Base-by-base conservation (phyloP, 2,113 vertebrate genomes). In the Megaceryle torquata region DNA sequence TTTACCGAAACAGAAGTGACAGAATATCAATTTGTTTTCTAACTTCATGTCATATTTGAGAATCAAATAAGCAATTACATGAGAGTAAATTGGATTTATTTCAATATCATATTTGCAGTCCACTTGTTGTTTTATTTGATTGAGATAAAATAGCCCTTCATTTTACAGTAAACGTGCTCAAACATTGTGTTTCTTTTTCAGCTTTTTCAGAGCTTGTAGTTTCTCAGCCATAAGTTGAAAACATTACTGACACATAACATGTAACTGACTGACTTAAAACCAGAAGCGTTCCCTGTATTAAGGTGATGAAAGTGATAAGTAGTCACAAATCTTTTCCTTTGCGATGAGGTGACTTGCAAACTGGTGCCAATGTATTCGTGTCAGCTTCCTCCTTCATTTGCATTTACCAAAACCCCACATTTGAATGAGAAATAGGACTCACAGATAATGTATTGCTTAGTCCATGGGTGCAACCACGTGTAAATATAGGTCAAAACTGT, bases 51-150 rank as follows among this genome's bases (percentile, higher is more conserved):
- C 97, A 96, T 97, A 87, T 51, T 96, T 95, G 84, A 96, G 95
- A 97, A 97, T 97, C 97, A 98, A 97, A 97, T 96, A 97, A 97
- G 96, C 94, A 97, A 97, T 98, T 97, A 97, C 94, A 92, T 29
- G 70, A 95, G 70, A 91, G 88, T 93, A 97, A 98, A 97, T 95
- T 95, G 91, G 96, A 98, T 97, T 97, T 97, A 97, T 97, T 97
- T 97, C 89, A 82, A 46, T 94, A 95, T 95, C 94, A 90, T 85
- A 95, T 88, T 96, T 97, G 83, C 50, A 79, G 93, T 71, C 61
- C 43, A 64, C 59, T 92, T 95, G 65, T 92, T 95, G 69, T 88
- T 85, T 83, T 82, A 80, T 91, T 92, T 86, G 82, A 91, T 41
- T 83, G 76, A 97, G 89, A 90, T 77, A 91, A 95, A 94, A 93